These are phyloP conservation scores for Periparus ater DNA, from an alignment of 2,797 vertebrate genomes.

Conservation along the genomic window DNA sequence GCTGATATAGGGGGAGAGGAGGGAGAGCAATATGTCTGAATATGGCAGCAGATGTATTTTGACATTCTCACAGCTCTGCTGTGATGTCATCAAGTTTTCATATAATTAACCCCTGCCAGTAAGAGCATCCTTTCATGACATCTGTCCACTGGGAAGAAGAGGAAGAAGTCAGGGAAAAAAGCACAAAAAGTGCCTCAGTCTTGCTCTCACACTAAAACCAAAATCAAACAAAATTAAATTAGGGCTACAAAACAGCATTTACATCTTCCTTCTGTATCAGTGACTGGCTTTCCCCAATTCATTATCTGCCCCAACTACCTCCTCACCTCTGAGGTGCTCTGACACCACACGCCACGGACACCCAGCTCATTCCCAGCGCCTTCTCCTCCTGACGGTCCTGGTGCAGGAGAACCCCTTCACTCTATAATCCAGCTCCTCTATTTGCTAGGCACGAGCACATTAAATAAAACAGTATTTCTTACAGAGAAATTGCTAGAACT, in stretches of 20 bases:
- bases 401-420: not conserved
- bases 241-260: not conserved
- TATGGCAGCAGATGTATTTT: conserved; percentile 75
- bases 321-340: not conserved
- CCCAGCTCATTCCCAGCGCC: not conserved
- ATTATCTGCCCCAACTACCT: not conserved
- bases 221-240: not conserved
- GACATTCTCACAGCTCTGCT: conserved; percentile 75
- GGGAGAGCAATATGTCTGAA: conserved; percentile 73
- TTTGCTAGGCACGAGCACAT: fast-evolving
- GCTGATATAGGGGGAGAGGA: conserved; percentile 62
- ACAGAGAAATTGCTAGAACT: conserved; percentile 34
- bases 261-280: not conserved
- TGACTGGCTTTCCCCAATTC: not conserved
- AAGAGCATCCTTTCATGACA: conserved; percentile 69
- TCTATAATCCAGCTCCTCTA: not conserved
- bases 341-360: fast-evolving
- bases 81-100: conserved; percentile 80
- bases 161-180: not conserved
- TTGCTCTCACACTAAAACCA: not conserved
- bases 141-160: conserved; percentile 45
- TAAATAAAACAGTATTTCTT: not conserved
- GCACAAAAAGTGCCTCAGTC: not conserved
- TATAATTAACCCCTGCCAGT: conserved; percentile 71
- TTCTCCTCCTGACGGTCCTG: not conserved